Percentiles rank a stretch among this genome's conserved stretches.
phyloP scores from a whole-genome alignment of 2,113 vertebrate species.

The Pseudois nayaur region DNA sequence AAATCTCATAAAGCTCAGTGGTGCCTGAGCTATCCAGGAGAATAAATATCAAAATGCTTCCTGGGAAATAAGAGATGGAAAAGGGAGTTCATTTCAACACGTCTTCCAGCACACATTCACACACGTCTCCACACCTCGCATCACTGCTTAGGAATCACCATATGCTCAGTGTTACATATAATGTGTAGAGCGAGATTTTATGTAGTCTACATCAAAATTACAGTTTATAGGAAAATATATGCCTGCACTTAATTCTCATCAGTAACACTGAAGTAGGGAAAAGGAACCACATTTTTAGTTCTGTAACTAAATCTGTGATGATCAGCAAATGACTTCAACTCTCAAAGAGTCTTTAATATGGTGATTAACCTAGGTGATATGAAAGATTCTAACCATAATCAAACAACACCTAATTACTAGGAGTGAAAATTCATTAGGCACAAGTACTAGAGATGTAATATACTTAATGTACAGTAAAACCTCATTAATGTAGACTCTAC shows the following conservation, averaged over 20 bases:
- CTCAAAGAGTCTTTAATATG: not conserved
- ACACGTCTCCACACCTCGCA: not conserved
- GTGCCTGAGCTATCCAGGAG: not conserved
- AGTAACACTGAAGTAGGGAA: not conserved
- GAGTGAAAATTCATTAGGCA: not conserved
- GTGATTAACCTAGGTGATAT: not conserved
- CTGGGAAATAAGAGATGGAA: not conserved
- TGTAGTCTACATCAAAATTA: not conserved
- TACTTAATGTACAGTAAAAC: not conserved
- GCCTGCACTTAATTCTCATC: constrained; percentile 39
- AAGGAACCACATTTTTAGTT: not conserved
- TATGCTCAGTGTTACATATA: constrained; percentile 28
- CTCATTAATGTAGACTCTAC: not conserved
- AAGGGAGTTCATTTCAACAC: not conserved
- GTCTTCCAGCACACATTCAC: not conserved
- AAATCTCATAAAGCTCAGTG: not conserved
- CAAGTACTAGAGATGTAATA: not conserved
- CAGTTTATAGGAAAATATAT: constrained; percentile 24
- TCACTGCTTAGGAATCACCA: not conserved
- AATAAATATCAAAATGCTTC: not conserved
- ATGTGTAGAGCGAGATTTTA: not conserved
- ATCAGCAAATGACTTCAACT: not conserved
- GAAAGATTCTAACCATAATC: constrained; percentile 7
- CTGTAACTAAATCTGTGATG: not conserved
- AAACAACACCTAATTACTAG: not conserved